Base-by-base conservation (phyloP, 2,888 invertebrate genomes). In the Stomorhina lunata region DNA sequence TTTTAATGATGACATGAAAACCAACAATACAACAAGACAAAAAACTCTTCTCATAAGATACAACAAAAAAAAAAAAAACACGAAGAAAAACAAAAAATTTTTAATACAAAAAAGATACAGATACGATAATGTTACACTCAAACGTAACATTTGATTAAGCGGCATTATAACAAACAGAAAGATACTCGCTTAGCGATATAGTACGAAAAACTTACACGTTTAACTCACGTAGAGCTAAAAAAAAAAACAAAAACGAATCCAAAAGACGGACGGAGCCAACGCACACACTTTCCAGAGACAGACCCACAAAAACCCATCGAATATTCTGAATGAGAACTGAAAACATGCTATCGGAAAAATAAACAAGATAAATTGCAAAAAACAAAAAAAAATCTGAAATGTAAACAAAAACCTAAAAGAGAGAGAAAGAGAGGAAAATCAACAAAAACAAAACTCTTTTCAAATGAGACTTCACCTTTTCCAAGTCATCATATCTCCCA, bases 121-220 rank as follows among this genome's bases (percentile, higher is more conserved):
- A 72, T 68, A 50, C 66, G 72, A 72, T 79, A 79, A 79, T 65
- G 22, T 63, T 71, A 37, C 63, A 65, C 63, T 78, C 63, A 71
- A 71, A 78, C 66, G 57, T 59, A 50, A 43, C 79, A 79, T 79
- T 72, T 66, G 65, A 65, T 79, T 72, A 72, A 59, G 79, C 79
- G 79, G 79, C 72, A 59, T 34, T 66, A 66, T 40, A 79, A 72
- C 71, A 57, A 79, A 48, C 45, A 45, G 53, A 69, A 22, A 22
- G 15, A 27, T 12, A 32, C 12, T 22, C 4, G 12, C 2, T 9
- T n/a, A 53, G 37, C n/a, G n/a, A 27, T n/a, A 73, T 15, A 63
- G 40, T 10, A 29, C 27, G 9, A 7, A 15, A 40, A 43, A 59
- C 27, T 25, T 59, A 59, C 59, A 65, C 59, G 37, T 77, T 50